Evolutionary conservation across 2,888 invertebrate species (phyloP), one percentile per base, ranked within the genome.

Genomic region (Harpalus rufipes): DNA sequence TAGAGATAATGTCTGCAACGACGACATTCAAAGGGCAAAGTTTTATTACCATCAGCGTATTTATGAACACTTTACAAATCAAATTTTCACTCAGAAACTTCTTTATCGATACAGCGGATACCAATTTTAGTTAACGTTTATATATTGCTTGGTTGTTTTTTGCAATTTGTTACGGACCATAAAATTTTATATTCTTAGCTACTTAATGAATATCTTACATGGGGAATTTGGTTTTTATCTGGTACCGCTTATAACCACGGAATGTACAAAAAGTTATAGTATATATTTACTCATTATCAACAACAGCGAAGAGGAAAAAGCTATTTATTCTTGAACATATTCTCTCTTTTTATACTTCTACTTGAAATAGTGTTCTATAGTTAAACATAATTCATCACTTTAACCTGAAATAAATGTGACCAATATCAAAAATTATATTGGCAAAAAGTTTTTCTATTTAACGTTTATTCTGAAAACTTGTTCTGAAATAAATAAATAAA

Each of bases 11-110:
- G 56, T 78, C 78, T 84, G 78, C 44, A 84, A 81, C 72, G 76
- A 65, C 56, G 74, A 76, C 84, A 76, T 84, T 63, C 76, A 84
- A 84, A 84, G 78, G 84, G 25, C 78, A 84, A 63, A 84, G 65
- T 65, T 78, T 78, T 78, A 76, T 76, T 63, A 51, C 21, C 25
- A 16, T 41, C 59, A 21, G 39, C 74, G 74, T 83, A 83, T 83
- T 74, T 83, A 59, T 83, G 74, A 74, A 83, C 39, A 72, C 65
- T 74, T 83, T 83, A 83, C 61, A 83, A 74, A 39, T 39, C 68
- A 83, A 83, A 74, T 56, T 78, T 78, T 78, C 58, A 78, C 78
- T 56, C 56, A 16, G 10, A 56, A 12, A 68, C 39, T 12, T 63
- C 63, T 63, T 32, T 32, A 5, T 63, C 63, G 44, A 51, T 51